A percentile compares a stretch with the other conserved stretches of the same genome.
These are phyloP conservation scores for Indicator indicator DNA, from an alignment of 2,113 vertebrate species.

Conservation along the genomic window DNA sequence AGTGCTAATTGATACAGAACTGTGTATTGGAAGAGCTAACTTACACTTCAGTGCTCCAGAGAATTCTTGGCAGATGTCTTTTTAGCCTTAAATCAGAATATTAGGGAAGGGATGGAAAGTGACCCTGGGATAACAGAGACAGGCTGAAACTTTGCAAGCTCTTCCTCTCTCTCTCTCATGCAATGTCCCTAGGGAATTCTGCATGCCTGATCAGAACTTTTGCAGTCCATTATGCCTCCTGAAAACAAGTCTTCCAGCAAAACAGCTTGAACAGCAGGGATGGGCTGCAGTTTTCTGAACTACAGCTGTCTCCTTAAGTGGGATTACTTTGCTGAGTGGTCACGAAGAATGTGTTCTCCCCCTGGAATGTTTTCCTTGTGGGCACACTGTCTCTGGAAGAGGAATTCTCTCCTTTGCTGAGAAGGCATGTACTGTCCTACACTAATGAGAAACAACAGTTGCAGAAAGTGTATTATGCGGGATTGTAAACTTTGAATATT, in stretches of 20 bases:
- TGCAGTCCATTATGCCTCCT: slow-evolving; percentile 5
- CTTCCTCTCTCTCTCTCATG: neutral
- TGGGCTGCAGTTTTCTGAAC: slow-evolving; percentile 42
- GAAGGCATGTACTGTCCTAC: slow-evolving; percentile 45
- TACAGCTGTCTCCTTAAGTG: slow-evolving; percentile 55
- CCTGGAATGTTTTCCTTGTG: slow-evolving; percentile 69
- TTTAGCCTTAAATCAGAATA: slow-evolving; percentile 19
- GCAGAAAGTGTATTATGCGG: slow-evolving; percentile 45
- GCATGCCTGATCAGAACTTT: slow-evolving; percentile 38
- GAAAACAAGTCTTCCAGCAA: slow-evolving; percentile 58
- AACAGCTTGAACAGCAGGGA: slow-evolving; percentile 60
- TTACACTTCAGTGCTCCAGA: neutral
- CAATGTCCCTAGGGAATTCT: neutral
- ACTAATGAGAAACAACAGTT: slow-evolving; percentile 55
- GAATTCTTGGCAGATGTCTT: neutral
- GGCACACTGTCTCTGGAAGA: slow-evolving; percentile 47
- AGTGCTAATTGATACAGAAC: neutral
- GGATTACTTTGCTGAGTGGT: slow-evolving; percentile 66
- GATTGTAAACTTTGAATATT: slow-evolving; percentile 47
- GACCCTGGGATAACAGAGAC: slow-evolving; percentile 11
- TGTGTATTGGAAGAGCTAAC: neutral
- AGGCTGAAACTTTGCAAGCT: slow-evolving; percentile 16
- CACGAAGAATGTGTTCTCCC: slow-evolving; percentile 68
- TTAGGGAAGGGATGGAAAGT: neutral
- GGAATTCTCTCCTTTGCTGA: slow-evolving; percentile 50